phyloP scores from a whole-genome alignment of 2,113 vertebrate genomes.

The Elachura formosa region DNA sequence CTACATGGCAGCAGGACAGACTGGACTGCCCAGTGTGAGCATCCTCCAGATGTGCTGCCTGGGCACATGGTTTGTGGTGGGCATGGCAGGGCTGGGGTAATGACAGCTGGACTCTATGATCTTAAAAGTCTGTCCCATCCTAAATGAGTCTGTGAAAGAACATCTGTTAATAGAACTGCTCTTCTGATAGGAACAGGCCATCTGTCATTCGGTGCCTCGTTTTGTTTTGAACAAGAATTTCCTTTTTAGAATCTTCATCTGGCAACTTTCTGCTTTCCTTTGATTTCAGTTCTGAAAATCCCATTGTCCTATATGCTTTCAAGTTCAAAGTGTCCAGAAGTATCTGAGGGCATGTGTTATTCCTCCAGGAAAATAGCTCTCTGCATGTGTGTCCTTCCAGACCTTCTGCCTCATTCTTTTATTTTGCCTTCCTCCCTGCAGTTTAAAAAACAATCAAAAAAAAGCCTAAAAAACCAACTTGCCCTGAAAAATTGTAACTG shows the following conservation, averaged over 20 bases:
- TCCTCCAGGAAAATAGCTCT: slow-evolving; percentile 37
- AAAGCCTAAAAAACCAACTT: background rate
- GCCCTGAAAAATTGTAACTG: background rate
- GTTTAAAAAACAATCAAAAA: background rate
- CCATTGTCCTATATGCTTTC: slow-evolving; percentile 40
- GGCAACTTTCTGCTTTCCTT: slow-evolving; percentile 43
- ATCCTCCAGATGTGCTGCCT: background rate
- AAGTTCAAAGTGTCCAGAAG: slow-evolving; percentile 48
- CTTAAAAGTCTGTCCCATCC: background rate
- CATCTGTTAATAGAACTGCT: background rate
- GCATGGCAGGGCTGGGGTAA: background rate
- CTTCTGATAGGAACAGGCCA: background rate
- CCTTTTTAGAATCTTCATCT: slow-evolving; percentile 34
- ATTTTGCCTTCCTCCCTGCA: slow-evolving; percentile 14
- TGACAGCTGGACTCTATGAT: background rate
- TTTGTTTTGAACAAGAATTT: background rate
- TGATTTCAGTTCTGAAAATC: slow-evolving; percentile 48
- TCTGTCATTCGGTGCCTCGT: slow-evolving; percentile 11
- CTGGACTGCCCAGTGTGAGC: background rate
- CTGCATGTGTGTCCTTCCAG: slow-evolving; percentile 32
- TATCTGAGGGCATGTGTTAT: slow-evolving; percentile 17
- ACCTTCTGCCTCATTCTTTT: slow-evolving; percentile 3
- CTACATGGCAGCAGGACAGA: background rate
- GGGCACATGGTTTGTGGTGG: background rate
- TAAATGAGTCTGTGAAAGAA: background rate